phyloP scores from a whole-genome alignment of 64 coral and sea anemone species.

The Pachyseris speciosa region DNA sequence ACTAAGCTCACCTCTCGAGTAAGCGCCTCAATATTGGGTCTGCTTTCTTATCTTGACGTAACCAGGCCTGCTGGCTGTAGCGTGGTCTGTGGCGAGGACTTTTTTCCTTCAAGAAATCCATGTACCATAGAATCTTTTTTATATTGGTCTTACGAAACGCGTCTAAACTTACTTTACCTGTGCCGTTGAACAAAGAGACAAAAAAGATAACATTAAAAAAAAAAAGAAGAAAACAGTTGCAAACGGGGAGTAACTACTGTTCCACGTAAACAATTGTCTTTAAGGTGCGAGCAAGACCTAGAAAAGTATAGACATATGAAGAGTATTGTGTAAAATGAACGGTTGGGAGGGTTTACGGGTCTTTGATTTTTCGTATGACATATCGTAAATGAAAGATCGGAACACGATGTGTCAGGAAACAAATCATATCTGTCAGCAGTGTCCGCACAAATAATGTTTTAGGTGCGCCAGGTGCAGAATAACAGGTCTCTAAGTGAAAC shows the following conservation, averaged over 20 bases:
- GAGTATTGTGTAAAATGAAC: too few species aligned
- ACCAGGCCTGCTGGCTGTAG: constrained; percentile 85
- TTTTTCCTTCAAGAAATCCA: constrained; percentile 87
- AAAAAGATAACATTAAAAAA: not conserved
- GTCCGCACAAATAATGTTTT: too few species aligned
- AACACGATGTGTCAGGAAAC: too few species aligned
- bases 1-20: constrained; percentile 44
- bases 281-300: too few species aligned
- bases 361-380: too few species aligned
- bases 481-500: too few species aligned
- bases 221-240: not conserved
- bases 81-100: constrained; percentile 80
- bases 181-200: not conserved
- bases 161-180: constrained; percentile 60
- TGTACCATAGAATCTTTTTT: constrained; percentile 69
- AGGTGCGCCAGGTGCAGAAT: too few species aligned
- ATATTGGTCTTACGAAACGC: constrained; percentile 66
- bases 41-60: constrained; percentile 76
- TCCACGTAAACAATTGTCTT: too few species aligned
- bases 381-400: too few species aligned
- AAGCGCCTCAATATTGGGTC: constrained; percentile 67
- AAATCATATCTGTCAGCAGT: too few species aligned
- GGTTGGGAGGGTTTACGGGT: too few species aligned
- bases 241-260: not conserved
- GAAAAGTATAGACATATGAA: too few species aligned